phyloP scores from a whole-genome alignment of 2,797 vertebrate species.

The Arnoldichthys spilopterus region DNA sequence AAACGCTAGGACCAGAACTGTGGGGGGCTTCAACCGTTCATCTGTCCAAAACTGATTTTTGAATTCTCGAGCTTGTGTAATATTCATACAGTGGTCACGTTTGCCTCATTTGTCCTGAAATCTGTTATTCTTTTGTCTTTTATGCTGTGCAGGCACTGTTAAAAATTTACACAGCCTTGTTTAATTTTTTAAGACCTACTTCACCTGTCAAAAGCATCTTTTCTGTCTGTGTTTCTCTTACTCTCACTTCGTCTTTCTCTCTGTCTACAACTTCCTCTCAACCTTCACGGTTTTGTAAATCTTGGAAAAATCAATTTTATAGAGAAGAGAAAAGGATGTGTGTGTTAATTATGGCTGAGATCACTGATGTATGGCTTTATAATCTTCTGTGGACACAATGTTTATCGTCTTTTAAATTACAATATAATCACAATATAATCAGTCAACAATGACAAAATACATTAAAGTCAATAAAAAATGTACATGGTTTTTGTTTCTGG shows the following conservation, averaged over 20 bases:
- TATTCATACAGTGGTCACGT: neutral
- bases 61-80: slow-evolving; percentile 1
- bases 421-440: no score
- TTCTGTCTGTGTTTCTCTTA: neutral
- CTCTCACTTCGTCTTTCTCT: neutral
- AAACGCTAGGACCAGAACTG: neutral
- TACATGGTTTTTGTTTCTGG: no score
- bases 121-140: neutral
- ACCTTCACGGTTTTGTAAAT: no score
- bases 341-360: no score
- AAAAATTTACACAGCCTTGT: slow-evolving; percentile 7
- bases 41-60: neutral
- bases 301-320: no score
- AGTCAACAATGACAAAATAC: no score
- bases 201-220: neutral
- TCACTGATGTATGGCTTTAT: no score
- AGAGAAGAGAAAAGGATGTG: no score
- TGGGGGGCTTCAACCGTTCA: neutral
- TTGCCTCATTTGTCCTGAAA: neutral
- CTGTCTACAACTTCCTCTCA: no score
- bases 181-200: neutral
- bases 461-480: no score
- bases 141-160: neutral
- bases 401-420: no score
- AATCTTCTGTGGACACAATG: no score